A percentile compares a stretch with the other conserved stretches of the same genome.
Conservation (phyloP, 2,113 vertebrate species). For the Petrocephalus zakoni region DNA sequence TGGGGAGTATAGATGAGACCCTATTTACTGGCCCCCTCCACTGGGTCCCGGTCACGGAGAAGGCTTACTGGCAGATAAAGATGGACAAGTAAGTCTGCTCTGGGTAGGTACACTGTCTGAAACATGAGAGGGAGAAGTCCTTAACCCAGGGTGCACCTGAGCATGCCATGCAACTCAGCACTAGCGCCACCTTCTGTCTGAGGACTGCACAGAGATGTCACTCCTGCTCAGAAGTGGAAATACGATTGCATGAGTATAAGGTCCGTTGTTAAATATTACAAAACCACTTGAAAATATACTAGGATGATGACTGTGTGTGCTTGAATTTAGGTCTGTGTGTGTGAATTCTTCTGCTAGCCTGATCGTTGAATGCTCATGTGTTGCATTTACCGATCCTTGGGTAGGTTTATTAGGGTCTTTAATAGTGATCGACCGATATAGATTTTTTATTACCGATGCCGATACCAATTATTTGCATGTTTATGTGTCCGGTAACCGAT, state of each 20-base stretch:
- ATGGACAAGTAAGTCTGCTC: conserved; percentile 61
- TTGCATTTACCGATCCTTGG: neutral
- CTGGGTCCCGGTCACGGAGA: conserved; percentile 68
- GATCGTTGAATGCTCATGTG: neutral
- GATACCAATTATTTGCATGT: no score
- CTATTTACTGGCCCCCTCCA: conserved; percentile 62
- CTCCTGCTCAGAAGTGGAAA: neutral
- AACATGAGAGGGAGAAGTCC: neutral
- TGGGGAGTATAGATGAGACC: conserved; percentile 65
- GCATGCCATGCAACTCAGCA: neutral
- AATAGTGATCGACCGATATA: no score
- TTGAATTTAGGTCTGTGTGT: neutral
- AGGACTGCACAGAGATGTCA: neutral
- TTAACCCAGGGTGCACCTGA: neutral
- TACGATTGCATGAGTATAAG: neutral
- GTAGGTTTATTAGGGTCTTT: neutral
- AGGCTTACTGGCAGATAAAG: conserved; percentile 77
- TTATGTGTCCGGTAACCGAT: no score
- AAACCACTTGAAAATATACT: neutral
- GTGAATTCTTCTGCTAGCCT: neutral
- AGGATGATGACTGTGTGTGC: neutral
- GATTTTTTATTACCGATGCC: no score
- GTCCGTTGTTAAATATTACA: neutral
- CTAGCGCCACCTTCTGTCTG: neutral
- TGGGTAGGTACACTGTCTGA: neutral